These are phyloP conservation scores for Chymomyza procnemis DNA, from an alignment of 2,888 invertebrate genomes.

Conservation along the genomic window DNA sequence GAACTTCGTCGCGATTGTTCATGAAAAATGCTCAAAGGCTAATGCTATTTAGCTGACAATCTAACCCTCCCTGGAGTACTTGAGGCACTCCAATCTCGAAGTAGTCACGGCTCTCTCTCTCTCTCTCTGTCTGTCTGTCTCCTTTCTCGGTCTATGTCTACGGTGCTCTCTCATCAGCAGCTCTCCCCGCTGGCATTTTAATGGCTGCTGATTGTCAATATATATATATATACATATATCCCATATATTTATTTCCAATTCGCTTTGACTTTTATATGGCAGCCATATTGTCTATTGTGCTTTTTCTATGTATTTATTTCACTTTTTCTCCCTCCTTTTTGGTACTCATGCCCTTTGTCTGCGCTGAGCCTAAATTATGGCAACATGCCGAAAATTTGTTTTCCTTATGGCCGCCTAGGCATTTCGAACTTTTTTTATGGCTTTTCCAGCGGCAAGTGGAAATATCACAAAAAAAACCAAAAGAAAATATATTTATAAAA, in stretches of 20 bases:
- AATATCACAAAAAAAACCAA: background rate
- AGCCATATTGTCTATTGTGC: background rate
- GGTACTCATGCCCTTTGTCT: background rate
- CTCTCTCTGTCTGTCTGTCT: background rate
- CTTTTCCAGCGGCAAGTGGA: background rate
- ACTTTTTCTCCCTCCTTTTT: background rate
- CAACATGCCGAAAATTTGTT: conserved; percentile 55
- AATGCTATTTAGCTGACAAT: background rate
- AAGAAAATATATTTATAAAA: background rate
- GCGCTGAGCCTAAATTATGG: conserved; percentile 54
- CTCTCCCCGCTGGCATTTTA: conserved; percentile 43
- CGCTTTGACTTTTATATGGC: conserved; percentile 3
- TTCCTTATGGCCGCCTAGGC: conserved; percentile 33
- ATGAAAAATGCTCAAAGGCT: background rate
- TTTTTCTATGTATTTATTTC: background rate
- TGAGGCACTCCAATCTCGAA: background rate
- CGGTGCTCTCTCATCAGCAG: background rate
- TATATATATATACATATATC: conserved; percentile 44
- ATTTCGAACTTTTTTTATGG: conserved; percentile 1
- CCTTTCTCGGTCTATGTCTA: too few relatives aligned
- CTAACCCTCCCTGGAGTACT: background rate
- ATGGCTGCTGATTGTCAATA: conserved; percentile 64
- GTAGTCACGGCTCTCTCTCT: background rate
- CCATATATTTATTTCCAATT: conserved; percentile 1
- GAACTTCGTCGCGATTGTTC: background rate